A percentile compares a stretch with the other conserved stretches of the same genome.
These are phyloP conservation scores for Tyto alba DNA, from an alignment of 2,113 vertebrate genomes.

Conservation along the genomic window DNA sequence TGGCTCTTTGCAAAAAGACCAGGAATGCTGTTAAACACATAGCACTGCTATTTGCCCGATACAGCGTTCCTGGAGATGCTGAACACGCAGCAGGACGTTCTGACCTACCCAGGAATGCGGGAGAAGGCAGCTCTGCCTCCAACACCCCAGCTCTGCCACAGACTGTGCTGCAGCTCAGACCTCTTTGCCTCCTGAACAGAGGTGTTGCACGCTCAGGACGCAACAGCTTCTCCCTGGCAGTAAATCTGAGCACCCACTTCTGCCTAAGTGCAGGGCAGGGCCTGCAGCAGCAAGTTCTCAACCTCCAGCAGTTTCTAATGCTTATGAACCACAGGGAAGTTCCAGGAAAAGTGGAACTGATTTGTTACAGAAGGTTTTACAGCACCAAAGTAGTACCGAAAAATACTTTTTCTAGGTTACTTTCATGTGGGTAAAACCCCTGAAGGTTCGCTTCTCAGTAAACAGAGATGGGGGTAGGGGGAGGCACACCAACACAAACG, in stretches of 20 bases:
- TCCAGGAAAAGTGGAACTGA: conserved; percentile 12
- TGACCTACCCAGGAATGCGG: conserved; percentile 2
- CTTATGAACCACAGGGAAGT: not conserved
- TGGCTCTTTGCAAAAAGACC: not conserved
- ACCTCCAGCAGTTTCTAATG: not conserved
- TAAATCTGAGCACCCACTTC: not conserved
- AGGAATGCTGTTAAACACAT: not conserved
- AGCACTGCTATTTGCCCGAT: not conserved
- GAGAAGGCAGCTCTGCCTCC: not conserved
- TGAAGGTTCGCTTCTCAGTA: conserved; percentile 19
- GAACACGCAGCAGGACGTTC: not conserved
- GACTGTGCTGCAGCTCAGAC: not conserved
- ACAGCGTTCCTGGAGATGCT: not conserved
- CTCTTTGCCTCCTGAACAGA: not conserved
- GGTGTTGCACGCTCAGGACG: not conserved
- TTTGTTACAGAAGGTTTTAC: not conserved
- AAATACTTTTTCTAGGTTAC: conserved; percentile 18
- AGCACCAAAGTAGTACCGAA: not conserved
- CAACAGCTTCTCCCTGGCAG: not conserved
- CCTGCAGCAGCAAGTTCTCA: conserved; percentile 19
- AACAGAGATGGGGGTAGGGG: not conserved
- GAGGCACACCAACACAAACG: not conserved
- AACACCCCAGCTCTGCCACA: not conserved
- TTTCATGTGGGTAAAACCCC: conserved; percentile 34
- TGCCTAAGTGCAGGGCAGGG: not conserved